phyloP scores from a whole-genome alignment of 2,888 invertebrate species.

The Drosophila koepferae region DNA sequence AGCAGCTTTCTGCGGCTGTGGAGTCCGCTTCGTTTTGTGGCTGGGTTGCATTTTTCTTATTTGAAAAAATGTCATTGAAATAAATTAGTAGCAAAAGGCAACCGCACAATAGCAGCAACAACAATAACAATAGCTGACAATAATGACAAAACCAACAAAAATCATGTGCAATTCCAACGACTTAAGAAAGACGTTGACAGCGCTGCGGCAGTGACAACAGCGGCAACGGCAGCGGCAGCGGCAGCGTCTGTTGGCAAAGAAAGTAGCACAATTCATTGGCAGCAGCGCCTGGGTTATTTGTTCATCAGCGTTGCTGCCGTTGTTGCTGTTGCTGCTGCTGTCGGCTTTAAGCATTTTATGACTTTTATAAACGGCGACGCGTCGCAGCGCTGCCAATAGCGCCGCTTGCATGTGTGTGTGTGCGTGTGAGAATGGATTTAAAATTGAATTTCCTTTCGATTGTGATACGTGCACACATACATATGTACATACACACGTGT shows the following conservation, averaged over 20 bases:
- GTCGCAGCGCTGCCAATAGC: conserved; percentile 21
- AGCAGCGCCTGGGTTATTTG: conserved; percentile 50
- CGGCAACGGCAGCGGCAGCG: not conserved
- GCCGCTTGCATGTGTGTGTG: conserved; percentile 29
- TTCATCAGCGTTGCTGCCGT: conserved; percentile 29
- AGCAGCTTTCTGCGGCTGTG: conserved; percentile 32
- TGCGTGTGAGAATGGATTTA: conserved; percentile 48
- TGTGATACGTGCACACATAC: conserved; percentile 4
- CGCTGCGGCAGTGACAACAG: conserved; percentile 20
- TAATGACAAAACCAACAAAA: conserved; percentile 35
- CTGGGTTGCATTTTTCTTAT: conserved; percentile 50
- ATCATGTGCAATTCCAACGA: conserved; percentile 42
- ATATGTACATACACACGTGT: not conserved
- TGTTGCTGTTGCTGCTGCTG: conserved; percentile 17
- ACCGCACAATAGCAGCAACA: conserved; percentile 27
- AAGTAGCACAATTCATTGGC: conserved; percentile 77
- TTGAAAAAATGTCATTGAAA: conserved; percentile 72
- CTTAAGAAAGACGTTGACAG: conserved; percentile 45
- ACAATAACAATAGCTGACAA: conserved; percentile 39
- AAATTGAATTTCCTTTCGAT: conserved; percentile 68
- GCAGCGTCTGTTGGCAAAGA: conserved; percentile 61
- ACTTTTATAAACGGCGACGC: conserved; percentile 46
- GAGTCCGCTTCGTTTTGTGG: conserved; percentile 43
- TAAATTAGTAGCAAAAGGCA: conserved; percentile 65
- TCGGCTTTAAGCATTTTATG: conserved; percentile 42